Conservation (phyloP, 2,888 invertebrate species). For the Nycteola revayana region DNA sequence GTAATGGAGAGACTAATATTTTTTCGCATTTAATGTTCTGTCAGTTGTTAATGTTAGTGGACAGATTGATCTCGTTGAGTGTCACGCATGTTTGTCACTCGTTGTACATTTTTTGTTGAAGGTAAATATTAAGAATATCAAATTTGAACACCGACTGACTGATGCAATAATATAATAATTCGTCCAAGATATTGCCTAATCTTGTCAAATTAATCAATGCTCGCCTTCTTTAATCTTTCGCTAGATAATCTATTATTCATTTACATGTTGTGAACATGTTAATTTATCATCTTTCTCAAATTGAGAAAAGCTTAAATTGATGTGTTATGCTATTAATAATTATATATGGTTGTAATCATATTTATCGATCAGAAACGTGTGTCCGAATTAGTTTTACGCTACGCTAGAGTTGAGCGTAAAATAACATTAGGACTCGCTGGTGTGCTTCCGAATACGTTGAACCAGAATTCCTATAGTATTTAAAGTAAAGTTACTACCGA, state of each 20-base stretch:
- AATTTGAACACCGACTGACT: constrained; percentile 17
- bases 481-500: constrained; percentile 29
- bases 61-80: too few species aligned
- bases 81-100: too few species aligned
- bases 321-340: constrained; percentile 17
- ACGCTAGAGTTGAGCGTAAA: constrained; percentile 14
- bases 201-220: constrained; percentile 17
- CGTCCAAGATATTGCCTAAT: constrained; percentile 25
- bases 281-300: constrained; percentile 30
- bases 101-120: constrained; percentile 15
- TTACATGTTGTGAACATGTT: constrained; percentile 20
- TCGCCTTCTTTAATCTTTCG: constrained; percentile 30
- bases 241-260: constrained; percentile 21
- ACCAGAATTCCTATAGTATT: constrained; percentile 30
- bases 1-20: too few species aligned
- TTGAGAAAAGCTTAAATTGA: constrained; percentile 29
- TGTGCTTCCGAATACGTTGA: constrained; percentile 4
- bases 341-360: constrained; percentile 7
- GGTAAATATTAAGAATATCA: constrained; percentile 15
- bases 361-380: constrained; percentile 10
- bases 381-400: constrained; percentile 13
- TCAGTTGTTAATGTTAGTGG: too few species aligned
- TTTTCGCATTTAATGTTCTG: too few species aligned
- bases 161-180: constrained; percentile 17
- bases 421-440: constrained; percentile 14